Evolutionary conservation across 2,888 invertebrate genomes (phyloP).

Genomic region (Spatulosminthurus flaviceps): DNA sequence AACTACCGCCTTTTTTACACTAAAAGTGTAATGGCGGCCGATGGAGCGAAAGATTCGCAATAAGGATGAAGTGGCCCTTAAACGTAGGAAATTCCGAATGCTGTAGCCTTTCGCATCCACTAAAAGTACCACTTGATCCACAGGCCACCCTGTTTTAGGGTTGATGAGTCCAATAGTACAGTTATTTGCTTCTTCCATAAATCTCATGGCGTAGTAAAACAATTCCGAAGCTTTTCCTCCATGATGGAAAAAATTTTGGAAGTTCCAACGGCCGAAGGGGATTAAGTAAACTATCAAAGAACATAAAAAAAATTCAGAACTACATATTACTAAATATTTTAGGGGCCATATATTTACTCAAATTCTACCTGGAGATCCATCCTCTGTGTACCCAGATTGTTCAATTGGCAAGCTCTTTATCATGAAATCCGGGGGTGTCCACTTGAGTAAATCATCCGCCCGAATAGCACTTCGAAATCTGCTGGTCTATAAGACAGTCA

Average conservation of each 20-base stretch:
- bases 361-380: constrained; percentile 37
- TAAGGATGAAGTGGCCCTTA: neutral
- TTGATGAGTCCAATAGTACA: neutral
- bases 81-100: neutral
- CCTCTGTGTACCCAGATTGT: constrained; percentile 30
- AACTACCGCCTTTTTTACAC: constrained; percentile 15
- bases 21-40: constrained; percentile 28
- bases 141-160: neutral
- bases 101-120: constrained; percentile 22
- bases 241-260: neutral
- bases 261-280: constrained; percentile 39
- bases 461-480: constrained; percentile 1
- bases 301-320: neutral
- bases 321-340: too few species aligned
- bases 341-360: too few species aligned
- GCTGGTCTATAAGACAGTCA: constrained; percentile 11
- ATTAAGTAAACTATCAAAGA: constrained; percentile 24
- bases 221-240: constrained; percentile 18
- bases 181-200: constrained; percentile 33
- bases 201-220: constrained; percentile 23
- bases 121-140: constrained; percentile 29
- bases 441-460: constrained; percentile 23
- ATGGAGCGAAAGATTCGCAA: neutral
- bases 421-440: constrained; percentile 21
- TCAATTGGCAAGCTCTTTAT: constrained; percentile 29